Evolutionary conservation across 2,888 invertebrate species (phyloP).

Genomic region (Charanyca ferruginea): DNA sequence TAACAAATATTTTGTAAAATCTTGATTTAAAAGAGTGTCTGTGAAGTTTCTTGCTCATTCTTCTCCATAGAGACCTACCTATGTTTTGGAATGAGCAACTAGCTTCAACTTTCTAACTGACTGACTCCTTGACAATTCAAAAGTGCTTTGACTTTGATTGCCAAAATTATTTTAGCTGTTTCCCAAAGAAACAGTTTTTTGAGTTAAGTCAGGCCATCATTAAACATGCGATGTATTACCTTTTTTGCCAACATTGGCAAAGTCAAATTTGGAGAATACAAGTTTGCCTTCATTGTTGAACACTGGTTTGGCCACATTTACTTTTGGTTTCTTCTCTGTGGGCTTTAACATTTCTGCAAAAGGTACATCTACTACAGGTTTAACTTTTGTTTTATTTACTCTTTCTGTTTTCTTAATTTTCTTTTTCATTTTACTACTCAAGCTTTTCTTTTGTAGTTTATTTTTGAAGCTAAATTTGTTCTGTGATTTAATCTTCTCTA

Average conservation of each 20-base stretch:
- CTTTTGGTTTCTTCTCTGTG: conserved; percentile 76
- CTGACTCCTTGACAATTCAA: too few relatives aligned
- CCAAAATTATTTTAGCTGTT: too few relatives aligned
- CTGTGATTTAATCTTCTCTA: conserved; percentile 92
- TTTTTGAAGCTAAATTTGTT: conserved; percentile 92
- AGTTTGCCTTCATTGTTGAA: conserved; percentile 96
- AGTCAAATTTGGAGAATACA: conserved; percentile 98
- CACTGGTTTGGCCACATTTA: conserved; percentile 92
- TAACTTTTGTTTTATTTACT: conserved; percentile 76
- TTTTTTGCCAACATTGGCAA: conserved; percentile 93
- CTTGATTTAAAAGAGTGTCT: too few relatives aligned
- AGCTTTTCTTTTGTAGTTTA: conserved; percentile 92
- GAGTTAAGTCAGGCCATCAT: too few relatives aligned
- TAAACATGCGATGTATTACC: conserved; percentile 75
- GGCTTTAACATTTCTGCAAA: conserved; percentile 65
- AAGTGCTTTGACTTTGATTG: too few relatives aligned
- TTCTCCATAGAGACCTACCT: too few relatives aligned
- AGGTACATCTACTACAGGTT: conserved; percentile 67
- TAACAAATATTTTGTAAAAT: too few relatives aligned
- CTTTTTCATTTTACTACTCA: conserved; percentile 93
- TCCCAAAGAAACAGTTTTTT: too few relatives aligned
- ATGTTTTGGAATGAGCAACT: too few relatives aligned
- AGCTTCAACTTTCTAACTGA: too few relatives aligned
- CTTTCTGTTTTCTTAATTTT: conserved; percentile 92
- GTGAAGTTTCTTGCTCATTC: too few relatives aligned